Conservation (phyloP, 64 coral and sea anemone species). For the Montipora foliosa region DNA sequence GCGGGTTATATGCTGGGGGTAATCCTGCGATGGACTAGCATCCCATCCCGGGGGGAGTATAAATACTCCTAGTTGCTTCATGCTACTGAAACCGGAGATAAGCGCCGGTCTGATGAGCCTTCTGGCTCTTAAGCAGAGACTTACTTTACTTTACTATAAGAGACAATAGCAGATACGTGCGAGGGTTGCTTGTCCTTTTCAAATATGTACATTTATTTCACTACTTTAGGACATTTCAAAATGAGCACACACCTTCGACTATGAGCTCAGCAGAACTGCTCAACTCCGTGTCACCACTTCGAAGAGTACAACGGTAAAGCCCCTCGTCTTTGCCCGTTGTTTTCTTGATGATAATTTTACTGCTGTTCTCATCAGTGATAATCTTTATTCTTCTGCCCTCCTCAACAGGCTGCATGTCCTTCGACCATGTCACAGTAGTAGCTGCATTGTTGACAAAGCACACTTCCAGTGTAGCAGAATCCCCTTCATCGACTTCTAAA, state of each 20-base stretch:
- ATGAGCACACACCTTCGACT: conserved; percentile 63
- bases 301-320: conserved; percentile 80
- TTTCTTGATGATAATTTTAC: conserved; percentile 63
- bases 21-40: no score
- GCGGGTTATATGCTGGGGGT: no score
- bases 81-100: no score
- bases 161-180: no score
- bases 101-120: no score
- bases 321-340: conserved; percentile 78
- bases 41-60: no score
- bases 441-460: conserved; percentile 72
- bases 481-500: conserved; percentile 81
- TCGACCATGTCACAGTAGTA: conserved; percentile 77
- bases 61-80: no score
- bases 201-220: no score
- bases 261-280: conserved; percentile 77
- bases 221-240: no score
- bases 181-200: no score
- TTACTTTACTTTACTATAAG: no score
- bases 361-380: conserved; percentile 77
- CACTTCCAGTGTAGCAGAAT: conserved; percentile 66
- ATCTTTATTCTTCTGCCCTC: conserved; percentile 65
- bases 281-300: conserved; percentile 63
- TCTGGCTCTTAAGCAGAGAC: no score
- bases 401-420: conserved; percentile 64